Evolutionary conservation across 2,113 vertebrate genomes (phyloP).

Genomic region (Noturus placidus): DNA sequence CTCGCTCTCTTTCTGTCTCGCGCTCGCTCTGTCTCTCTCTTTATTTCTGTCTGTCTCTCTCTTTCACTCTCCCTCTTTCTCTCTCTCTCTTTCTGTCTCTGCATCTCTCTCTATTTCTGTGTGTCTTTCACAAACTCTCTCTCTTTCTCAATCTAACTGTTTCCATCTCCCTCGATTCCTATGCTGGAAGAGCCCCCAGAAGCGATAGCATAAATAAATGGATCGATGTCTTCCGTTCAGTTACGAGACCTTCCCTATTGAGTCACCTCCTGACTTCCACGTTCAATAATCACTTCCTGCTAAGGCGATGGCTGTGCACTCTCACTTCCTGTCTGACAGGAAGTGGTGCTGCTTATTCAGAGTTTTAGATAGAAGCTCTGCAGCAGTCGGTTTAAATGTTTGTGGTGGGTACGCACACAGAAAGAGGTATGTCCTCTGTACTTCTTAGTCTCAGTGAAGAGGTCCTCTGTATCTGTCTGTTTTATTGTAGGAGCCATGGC

Average conservation of each 20-base stretch:
- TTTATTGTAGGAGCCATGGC: not conserved
- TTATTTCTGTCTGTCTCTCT: not conserved
- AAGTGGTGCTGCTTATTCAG: conserved; percentile 24
- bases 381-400: not conserved
- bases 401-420: not conserved
- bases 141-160: not conserved
- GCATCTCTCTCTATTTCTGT: not conserved
- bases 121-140: conserved; percentile 19
- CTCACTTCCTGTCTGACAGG: conserved; percentile 40
- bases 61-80: not conserved
- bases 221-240: not conserved
- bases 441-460: not conserved
- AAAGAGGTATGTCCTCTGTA: not conserved
- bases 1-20: conserved; percentile 1
- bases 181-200: not conserved
- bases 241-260: not conserved
- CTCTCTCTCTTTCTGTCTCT: conserved; percentile 22
- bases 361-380: conserved; percentile 17
- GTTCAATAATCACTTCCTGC: conserved; percentile 38
- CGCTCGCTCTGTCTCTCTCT: not conserved
- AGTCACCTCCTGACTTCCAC: not conserved
- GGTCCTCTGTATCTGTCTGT: not conserved
- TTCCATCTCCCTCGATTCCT: not conserved
- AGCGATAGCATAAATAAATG: not conserved
- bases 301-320: not conserved